These are phyloP conservation scores for Rhadina sibilatrix DNA, from an alignment of 2,113 vertebrate genomes.

Conservation along the genomic window DNA sequence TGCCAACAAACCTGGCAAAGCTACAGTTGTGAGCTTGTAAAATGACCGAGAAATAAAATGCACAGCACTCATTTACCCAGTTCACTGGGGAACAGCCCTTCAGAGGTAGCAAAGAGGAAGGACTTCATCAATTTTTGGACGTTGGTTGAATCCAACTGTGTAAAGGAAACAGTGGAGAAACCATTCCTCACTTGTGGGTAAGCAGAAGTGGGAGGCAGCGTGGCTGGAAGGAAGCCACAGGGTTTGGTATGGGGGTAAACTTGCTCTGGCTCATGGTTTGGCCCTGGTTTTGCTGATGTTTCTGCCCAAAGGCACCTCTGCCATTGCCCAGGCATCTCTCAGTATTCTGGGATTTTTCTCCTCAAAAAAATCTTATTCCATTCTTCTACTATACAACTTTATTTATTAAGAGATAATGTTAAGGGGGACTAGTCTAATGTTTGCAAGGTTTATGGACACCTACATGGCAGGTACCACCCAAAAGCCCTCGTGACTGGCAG, in stretches of 20 bases:
- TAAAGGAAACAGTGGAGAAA: neutral
- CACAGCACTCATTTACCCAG: fast-evolving
- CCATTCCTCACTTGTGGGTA: neutral
- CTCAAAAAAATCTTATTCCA: neutral
- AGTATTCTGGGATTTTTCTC: neutral
- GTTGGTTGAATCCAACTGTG: neutral
- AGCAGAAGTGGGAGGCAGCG: neutral
- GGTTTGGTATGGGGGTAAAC: neutral
- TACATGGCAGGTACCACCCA: neutral
- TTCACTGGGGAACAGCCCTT: neutral
- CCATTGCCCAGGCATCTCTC: neutral
- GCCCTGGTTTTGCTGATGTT: neutral
- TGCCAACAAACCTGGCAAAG: neutral
- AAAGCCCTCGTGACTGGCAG: neutral
- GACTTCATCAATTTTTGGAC: fast-evolving
- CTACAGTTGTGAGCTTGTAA: neutral
- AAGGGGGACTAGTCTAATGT: fast-evolving
- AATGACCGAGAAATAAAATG: neutral
- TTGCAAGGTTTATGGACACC: neutral
- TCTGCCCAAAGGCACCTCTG: neutral
- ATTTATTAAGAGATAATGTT: neutral
- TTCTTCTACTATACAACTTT: neutral
- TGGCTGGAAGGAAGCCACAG: neutral
- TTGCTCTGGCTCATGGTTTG: neutral
- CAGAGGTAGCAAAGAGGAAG: neutral